Percentiles rank a stretch among this genome's conserved stretches.
Conservation (phyloP, 2,797 vertebrate genomes). For the Selene dorsalis region DNA sequence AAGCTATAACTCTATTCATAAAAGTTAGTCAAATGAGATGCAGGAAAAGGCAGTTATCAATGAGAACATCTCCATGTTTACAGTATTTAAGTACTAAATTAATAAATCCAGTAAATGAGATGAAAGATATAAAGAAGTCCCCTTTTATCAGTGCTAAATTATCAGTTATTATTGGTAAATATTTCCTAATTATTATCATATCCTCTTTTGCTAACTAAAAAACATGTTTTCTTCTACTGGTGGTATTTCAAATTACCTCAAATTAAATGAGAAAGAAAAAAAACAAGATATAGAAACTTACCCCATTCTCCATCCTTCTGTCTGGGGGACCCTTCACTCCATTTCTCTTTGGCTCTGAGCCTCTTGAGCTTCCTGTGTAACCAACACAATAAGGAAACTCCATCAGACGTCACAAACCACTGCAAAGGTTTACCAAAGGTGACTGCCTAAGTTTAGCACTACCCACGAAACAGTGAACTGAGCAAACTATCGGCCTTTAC, state of each 20-base stretch:
- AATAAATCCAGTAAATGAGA: background rate
- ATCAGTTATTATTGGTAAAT: background rate
- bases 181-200: background rate
- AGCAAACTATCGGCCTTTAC: constrained; percentile 33
- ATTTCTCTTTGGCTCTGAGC: constrained; percentile 91
- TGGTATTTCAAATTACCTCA: constrained; percentile 10
- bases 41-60: background rate
- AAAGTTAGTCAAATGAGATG: background rate
- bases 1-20: background rate
- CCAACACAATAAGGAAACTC: constrained; percentile 31
- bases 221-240: background rate
- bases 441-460: constrained; percentile 23
- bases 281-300: constrained; percentile 75
- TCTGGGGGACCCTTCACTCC: constrained; percentile 89
- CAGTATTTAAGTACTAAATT: background rate
- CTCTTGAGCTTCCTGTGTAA: constrained; percentile 85
- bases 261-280: background rate
- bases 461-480: constrained; percentile 29
- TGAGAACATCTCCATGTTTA: background rate
- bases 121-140: background rate
- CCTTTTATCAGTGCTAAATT: background rate
- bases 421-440: constrained; percentile 3
- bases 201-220: background rate
- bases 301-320: constrained; percentile 92
- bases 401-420: constrained; percentile 25